Conservation (phyloP, 2,888 invertebrate species). For the Formica aserva region DNA sequence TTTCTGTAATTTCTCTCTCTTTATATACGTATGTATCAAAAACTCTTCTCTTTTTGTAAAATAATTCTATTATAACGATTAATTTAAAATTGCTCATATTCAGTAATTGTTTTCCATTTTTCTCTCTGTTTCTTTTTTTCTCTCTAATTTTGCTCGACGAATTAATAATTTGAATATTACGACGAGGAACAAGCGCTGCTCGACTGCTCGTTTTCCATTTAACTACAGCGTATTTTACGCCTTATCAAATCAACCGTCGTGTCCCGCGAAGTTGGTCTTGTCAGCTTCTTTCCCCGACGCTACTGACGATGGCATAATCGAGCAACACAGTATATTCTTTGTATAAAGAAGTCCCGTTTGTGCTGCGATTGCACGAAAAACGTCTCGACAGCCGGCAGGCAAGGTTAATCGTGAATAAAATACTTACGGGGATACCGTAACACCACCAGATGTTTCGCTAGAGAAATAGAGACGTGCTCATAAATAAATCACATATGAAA, state of each 20-base stretch:
- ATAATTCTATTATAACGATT: not conserved
- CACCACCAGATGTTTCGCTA: conserved; percentile 20
- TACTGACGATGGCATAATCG: conserved; percentile 44
- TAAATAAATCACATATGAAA: not conserved
- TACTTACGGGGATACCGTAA: not conserved
- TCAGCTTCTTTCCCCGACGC: conserved; percentile 35
- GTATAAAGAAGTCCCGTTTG: conserved; percentile 22
- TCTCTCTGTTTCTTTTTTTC: not conserved
- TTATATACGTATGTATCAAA: not conserved
- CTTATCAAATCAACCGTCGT: conserved; percentile 46
- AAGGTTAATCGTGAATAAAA: conserved; percentile 38
- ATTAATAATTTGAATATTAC: conserved; percentile 4
- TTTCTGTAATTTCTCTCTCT: not conserved
- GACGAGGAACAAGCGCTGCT: conserved; percentile 12
- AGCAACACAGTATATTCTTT: conserved; percentile 48
- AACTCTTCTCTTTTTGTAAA: not conserved
- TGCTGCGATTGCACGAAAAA: conserved; percentile 37
- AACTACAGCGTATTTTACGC: conserved; percentile 46
- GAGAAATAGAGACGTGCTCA: too few species aligned
- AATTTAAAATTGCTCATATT: not conserved
- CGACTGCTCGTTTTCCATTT: conserved; percentile 31
- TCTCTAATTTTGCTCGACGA: conserved; percentile 18
- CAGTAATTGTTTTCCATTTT: not conserved
- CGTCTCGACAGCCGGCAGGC: conserved; percentile 18
- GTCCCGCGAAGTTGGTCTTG: conserved; percentile 25